Evolutionary conservation across 2,797 vertebrate species (phyloP).

Genomic region (Gymnoscopelus microlampas): DNA sequence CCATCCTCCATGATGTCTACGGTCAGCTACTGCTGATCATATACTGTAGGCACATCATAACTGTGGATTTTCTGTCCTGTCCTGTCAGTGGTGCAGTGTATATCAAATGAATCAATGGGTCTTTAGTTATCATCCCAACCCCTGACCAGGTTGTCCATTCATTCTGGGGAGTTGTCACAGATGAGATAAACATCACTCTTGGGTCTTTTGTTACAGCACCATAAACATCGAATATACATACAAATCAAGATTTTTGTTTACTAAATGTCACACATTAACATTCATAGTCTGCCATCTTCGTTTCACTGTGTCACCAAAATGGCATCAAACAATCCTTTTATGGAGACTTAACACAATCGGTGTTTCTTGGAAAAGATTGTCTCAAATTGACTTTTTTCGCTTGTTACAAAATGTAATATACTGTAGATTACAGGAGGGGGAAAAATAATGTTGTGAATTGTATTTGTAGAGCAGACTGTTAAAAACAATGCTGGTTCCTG

Average conservation of each 20-base stretch:
- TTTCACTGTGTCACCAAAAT: not conserved
- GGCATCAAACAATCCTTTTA: slow-evolving; percentile 7
- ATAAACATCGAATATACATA: slow-evolving; percentile 13
- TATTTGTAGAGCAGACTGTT: no score
- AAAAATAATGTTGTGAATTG: no score
- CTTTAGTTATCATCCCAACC: slow-evolving; percentile 22
- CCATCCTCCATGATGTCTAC: no score
- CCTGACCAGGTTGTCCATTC: slow-evolving; percentile 39
- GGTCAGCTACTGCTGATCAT: no score
- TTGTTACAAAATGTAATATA: no score
- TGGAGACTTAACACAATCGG: not conserved
- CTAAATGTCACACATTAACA: slow-evolving; percentile 25
- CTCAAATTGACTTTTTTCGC: slow-evolving; percentile 6
- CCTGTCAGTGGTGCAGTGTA: slow-evolving; percentile 15
- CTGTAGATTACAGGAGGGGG: no score
- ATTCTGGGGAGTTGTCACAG: slow-evolving; percentile 37
- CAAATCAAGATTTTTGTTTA: slow-evolving; percentile 5
- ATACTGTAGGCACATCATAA: no score
- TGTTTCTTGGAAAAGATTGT: not conserved
- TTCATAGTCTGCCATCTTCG: no score
- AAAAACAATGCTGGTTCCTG: not conserved
- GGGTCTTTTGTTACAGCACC: no score
- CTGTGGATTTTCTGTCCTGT: no score
- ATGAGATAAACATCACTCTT: slow-evolving; percentile 41
- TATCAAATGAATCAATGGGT: slow-evolving; percentile 29